Base-by-base conservation (phyloP, 2,888 invertebrate genomes). In the Pseudococcus viburni region DNA sequence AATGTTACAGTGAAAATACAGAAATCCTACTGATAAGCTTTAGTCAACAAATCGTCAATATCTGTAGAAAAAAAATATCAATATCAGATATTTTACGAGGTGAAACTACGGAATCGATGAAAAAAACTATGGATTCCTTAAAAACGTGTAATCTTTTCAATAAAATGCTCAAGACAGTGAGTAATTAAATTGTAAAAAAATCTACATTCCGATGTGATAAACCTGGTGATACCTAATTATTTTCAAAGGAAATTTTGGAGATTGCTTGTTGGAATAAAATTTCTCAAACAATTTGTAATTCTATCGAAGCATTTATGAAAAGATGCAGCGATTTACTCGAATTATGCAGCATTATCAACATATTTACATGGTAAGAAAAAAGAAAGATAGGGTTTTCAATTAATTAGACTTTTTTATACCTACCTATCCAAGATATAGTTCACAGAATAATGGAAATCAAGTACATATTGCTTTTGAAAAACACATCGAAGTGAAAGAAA, bases 11-110 rank as follows among this genome's bases (percentile, higher is more conserved):
- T 4, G 64, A 86, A 86, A 86, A 86, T 22, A 22, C 73, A 64
- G 19, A 42, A 33, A 4, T 68, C 22, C 19, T 86, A 42, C 6
- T 86, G 4, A 46, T 9, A 1, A 86, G 86, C 17, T 42, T 86
- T 15, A 86, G 86, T 17, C 64, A 86, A 86, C 86, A 86, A 68
- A 86, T 86, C 19, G n/a, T 86, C 0, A 86, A 64, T 68, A 33
- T 86, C n/a, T 86, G 86, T 46, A 17, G 46, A 15, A 33, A 46
- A 15, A 68, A 39, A 46, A 68, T 86, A n/a, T 55, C 51, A 17
- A 15, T 86, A 33, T 7, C 59, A 17, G 6, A 86, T 68, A 86
- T 86, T 68, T 46, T 86, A 17, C 15, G 0, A 11, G 86, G 86
- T 17, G 42, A 64, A 68, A 86, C 86, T n/a, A 46, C 39, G 8